Evolutionary conservation across 64 coral and sea anemone genomes (phyloP).

Genomic region (Dendronephthya gigantea): DNA sequence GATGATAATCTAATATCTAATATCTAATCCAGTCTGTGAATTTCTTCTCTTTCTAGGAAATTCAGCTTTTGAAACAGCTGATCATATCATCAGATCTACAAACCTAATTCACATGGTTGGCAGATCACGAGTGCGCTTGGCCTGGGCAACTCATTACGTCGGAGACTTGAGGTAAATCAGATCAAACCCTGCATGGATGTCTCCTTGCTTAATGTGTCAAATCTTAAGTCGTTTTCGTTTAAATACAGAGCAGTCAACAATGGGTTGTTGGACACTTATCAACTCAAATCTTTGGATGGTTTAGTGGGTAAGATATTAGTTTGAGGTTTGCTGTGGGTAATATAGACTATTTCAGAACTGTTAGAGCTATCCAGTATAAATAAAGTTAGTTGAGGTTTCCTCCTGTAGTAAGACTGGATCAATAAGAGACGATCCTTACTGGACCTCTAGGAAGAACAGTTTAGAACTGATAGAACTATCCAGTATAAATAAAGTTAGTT

Average conservation of each 20-base stretch:
- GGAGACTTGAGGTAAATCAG: not conserved
- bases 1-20: not conserved
- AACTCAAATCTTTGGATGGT: slow-evolving; percentile 2
- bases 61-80: not conserved
- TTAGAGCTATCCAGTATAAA: not conserved
- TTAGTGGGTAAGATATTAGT: not conserved
- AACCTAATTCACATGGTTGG: not conserved
- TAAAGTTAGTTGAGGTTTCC: too few species aligned
- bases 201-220: not conserved
- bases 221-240: not conserved
- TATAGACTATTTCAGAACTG: not conserved
- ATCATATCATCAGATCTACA: slow-evolving; percentile 10
- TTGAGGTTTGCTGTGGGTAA: too few species aligned
- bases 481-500: too few species aligned
- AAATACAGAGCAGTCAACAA: not conserved
- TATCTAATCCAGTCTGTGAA: too few species aligned
- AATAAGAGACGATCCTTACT: too few species aligned
- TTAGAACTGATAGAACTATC: too few species aligned
- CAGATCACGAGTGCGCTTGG: not conserved
- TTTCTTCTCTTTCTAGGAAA: not conserved
- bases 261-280: not conserved
- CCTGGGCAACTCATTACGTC: slow-evolving; percentile 1
- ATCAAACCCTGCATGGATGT: not conserved
- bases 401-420: too few species aligned
- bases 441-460: too few species aligned